These are phyloP conservation scores for Tupaia tana DNA, from an alignment of 2,113 vertebrate species.

Conservation along the genomic window DNA sequence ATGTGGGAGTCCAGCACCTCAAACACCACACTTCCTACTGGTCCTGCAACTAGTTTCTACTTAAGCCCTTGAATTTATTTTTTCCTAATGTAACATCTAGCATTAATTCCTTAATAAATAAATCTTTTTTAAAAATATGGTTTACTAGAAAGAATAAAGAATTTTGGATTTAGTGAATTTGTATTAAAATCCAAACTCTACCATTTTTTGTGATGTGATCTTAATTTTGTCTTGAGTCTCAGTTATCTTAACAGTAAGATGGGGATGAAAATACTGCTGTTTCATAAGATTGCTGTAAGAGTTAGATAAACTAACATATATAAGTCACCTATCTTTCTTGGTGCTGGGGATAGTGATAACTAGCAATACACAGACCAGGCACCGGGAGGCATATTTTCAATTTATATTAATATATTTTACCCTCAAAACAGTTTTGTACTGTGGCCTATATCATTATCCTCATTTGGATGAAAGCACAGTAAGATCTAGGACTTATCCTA, in stretches of 20 bases:
- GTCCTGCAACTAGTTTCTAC: neutral
- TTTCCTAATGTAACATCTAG: neutral
- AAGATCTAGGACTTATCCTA: neutral
- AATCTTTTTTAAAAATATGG: neutral
- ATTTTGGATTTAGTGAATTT: neutral
- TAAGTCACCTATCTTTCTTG: neutral
- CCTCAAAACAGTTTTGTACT: neutral
- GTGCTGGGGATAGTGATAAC: neutral
- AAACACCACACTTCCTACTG: too few species aligned
- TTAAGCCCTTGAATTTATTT: neutral
- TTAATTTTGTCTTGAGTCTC: neutral
- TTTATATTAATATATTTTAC: neutral
- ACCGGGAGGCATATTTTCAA: neutral
- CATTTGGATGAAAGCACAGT: neutral
- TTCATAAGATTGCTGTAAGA: neutral
- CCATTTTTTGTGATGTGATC: neutral
- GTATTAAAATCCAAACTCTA: neutral
- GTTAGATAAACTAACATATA: neutral
- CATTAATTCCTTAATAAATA: neutral
- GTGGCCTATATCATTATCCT: neutral
- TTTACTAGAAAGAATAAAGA: neutral
- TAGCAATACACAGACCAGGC: neutral
- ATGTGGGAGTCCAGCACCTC: too few species aligned
- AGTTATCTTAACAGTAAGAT: neutral
- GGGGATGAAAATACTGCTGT: neutral